Base-by-base conservation (phyloP, 2,888 invertebrate species). In the Caenorhabditis angaria region DNA sequence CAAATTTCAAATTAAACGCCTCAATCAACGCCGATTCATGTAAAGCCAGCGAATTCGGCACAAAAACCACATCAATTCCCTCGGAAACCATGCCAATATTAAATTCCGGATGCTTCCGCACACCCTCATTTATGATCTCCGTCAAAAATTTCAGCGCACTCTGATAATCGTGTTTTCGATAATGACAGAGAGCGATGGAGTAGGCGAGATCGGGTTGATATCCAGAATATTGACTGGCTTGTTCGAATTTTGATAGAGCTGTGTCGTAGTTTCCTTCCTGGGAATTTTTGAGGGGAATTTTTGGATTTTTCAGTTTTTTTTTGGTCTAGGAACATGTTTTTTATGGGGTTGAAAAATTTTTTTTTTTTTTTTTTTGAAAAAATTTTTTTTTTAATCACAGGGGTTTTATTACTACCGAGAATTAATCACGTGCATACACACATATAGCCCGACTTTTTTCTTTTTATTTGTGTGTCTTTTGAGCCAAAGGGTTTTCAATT, bases 1-100 rank as follows among this genome's bases (percentile, higher is more conserved):
- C 97, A 12, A 97, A 96, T 90, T 97, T 97, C 25, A 99, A 90
- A 90, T 99, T 99, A 87, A 97, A 95, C 0, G 97, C 97, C 90
- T 99, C 99, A 14, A 99, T 94, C 2, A 99, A 91, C 24, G 96
- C 95, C 3, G 97, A 97, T 88, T 97, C 93, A 86, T 97, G 96
- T 68, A 99, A 90, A 0, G 93, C 93, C 67, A 94, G 89, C 0
- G 95, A 94, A 88, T 97, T 97, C 0, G 97, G 97, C 41, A 99
- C 97, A 87, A 96, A 96, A 75, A 96, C 92, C 0, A 95, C 93
- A 78, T 90, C 90, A 58, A 90, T 88, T 20, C 90, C 90, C 88
- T 97, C 97, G 8, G 70, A 59, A 4, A 66, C 68, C 53, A 72
- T 58, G 18, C 80, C 80, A 10, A 80, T 62, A 24, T 71, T 70